Percentiles rank a stretch among this genome's conserved stretches.
Conservation (phyloP, 2,113 vertebrate species). For the Motacilla alba region DNA sequence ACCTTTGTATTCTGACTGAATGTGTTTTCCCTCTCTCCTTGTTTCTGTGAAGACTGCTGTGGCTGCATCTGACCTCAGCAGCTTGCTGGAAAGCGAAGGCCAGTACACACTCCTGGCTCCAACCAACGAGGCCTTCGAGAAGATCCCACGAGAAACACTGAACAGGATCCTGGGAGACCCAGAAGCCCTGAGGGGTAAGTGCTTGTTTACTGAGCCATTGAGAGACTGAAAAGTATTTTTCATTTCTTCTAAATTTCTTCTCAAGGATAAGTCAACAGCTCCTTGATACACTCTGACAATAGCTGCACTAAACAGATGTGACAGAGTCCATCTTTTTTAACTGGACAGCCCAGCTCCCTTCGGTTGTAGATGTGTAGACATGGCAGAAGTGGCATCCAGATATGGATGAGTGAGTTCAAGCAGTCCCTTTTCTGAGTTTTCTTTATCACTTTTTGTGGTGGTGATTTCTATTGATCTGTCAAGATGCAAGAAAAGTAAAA, state of each 20-base stretch:
- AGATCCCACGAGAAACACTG: conserved; percentile 88
- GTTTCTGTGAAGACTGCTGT: conserved; percentile 80
- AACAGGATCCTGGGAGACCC: conserved; percentile 93
- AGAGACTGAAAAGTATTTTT: background rate
- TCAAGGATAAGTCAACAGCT: background rate
- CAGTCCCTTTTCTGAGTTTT: background rate
- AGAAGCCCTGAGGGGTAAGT: conserved; percentile 87
- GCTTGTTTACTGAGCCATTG: background rate
- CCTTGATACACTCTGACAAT: background rate
- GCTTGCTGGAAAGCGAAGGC: conserved; percentile 81
- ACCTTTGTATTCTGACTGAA: background rate
- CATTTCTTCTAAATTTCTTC: background rate
- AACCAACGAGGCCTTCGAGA: conserved; percentile 93
- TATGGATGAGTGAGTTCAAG: background rate
- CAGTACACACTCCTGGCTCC: conserved; percentile 93
- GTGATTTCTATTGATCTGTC: background rate
- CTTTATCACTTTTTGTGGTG: background rate
- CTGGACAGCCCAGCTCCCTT: background rate
- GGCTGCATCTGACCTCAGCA: conserved; percentile 86
- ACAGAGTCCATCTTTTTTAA: background rate
- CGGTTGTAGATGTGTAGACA: background rate
- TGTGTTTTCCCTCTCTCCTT: background rate
- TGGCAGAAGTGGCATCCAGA: background rate
- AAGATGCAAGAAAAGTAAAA: background rate
- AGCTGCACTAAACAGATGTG: background rate